A percentile compares a stretch with the other conserved stretches of the same genome.
phyloP scores from a whole-genome alignment of 2,797 vertebrate species.

The Bufotes viridis region DNA sequence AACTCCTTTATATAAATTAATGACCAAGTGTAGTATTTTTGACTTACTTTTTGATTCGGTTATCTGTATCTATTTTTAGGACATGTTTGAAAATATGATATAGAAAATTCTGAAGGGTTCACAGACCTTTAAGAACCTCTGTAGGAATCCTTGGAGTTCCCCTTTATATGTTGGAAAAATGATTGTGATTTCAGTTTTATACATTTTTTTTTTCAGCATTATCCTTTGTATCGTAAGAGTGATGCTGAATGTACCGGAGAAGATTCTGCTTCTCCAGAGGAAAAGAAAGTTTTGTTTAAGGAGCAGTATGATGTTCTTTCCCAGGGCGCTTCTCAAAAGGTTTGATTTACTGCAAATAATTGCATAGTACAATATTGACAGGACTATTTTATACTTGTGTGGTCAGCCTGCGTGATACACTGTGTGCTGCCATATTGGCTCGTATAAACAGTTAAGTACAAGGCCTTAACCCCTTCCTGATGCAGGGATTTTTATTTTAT shows the following conservation, averaged over 20 bases:
- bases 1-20: too few species aligned
- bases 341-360: constrained; percentile 56
- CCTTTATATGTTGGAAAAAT: background rate
- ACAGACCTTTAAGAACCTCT: too few species aligned
- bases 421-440: too few species aligned
- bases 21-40: too few species aligned
- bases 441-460: too few species aligned
- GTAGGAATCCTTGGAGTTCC: background rate
- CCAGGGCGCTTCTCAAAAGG: constrained; percentile 87
- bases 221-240: constrained; percentile 88
- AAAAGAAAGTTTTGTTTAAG: constrained; percentile 83
- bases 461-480: too few species aligned
- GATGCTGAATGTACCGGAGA: constrained; percentile 86
- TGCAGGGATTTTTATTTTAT: too few species aligned
- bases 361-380: background rate
- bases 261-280: constrained; percentile 82
- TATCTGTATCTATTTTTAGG: too few species aligned
- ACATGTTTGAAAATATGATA: too few species aligned
- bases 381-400: background rate
- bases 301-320: constrained; percentile 93
- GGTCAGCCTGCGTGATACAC: background rate
- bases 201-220: constrained; percentile 80
- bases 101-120: too few species aligned
- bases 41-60: too few species aligned
- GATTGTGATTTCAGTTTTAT: background rate